A percentile compares a stretch with the other conserved stretches of the same genome.
Conservation (phyloP, 2,113 vertebrate species). For the Elaphurus davidianus region DNA sequence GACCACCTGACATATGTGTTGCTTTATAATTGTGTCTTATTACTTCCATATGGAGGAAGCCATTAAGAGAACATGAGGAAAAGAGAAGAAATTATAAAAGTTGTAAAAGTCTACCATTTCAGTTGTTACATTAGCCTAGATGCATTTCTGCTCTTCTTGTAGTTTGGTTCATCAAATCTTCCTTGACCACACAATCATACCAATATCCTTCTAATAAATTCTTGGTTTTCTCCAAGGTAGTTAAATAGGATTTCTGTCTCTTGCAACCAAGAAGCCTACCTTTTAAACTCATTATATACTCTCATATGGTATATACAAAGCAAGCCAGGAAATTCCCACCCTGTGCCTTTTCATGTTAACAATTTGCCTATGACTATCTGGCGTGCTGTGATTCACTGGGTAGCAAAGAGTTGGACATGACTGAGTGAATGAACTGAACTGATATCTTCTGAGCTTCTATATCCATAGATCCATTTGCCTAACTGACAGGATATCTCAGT, state of each 20-base stretch:
- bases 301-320: background rate
- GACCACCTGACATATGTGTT: background rate
- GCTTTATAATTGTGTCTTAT: background rate
- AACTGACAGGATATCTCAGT: background rate
- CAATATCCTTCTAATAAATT: background rate
- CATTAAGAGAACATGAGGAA: background rate
- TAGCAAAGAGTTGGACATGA: too few species aligned
- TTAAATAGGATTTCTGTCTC: conserved; percentile 3
- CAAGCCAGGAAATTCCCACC: background rate
- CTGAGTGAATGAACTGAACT: too few species aligned
- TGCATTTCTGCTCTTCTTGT: background rate
- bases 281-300: background rate
- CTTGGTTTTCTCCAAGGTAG: background rate
- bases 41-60: background rate
- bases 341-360: background rate
- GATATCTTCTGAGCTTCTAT: background rate
- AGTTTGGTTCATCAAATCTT: background rate
- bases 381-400: too few species aligned
- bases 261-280: background rate
- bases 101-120: background rate
- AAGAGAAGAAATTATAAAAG: background rate
- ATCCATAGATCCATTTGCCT: background rate
- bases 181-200: background rate
- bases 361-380: background rate
- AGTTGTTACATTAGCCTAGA: background rate